Evolutionary conservation across 1,140 invertebrate species (phyloP).

Genomic region (Augochlora pura): DNA sequence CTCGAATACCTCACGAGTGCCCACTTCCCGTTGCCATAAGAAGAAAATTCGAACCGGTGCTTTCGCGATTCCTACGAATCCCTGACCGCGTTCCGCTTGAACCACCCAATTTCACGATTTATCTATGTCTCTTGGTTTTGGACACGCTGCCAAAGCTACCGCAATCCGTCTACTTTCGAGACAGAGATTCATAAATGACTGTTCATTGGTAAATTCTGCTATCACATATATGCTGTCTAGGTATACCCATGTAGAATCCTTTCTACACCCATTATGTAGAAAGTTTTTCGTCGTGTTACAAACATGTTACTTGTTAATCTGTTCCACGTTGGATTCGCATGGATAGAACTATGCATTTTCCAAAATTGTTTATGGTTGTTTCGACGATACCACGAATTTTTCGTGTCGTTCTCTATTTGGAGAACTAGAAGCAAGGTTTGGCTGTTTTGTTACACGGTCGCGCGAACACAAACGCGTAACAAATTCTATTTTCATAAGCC

Average conservation of each 20-base stretch:
- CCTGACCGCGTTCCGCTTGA: background rate
- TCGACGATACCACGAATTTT: background rate
- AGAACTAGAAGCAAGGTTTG: background rate
- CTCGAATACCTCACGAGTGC: conserved; percentile 57
- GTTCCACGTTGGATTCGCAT: no score
- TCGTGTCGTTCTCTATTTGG: background rate
- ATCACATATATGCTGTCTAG: no score
- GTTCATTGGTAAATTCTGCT: no score
- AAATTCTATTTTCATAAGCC: conserved; percentile 45
- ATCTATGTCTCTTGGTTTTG: background rate
- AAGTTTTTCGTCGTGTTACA: no score
- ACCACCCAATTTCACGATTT: background rate
- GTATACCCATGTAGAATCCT: no score
- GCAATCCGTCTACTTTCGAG: no score
- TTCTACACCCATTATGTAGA: no score
- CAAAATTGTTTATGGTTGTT: no score
- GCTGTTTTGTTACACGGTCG: conserved; percentile 35
- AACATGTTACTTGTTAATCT: no score
- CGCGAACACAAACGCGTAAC: conserved; percentile 5
- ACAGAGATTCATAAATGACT: no score
- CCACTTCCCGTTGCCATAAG: conserved; percentile 26
- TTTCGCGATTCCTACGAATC: background rate
- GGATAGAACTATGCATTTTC: no score
- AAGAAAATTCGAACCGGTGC: conserved; percentile 25
- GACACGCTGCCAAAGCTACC: no score